Percentiles rank a stretch among this genome's conserved stretches.
Conservation (phyloP, 2,797 vertebrate genomes). For the Peromyscus melanophrys region DNA sequence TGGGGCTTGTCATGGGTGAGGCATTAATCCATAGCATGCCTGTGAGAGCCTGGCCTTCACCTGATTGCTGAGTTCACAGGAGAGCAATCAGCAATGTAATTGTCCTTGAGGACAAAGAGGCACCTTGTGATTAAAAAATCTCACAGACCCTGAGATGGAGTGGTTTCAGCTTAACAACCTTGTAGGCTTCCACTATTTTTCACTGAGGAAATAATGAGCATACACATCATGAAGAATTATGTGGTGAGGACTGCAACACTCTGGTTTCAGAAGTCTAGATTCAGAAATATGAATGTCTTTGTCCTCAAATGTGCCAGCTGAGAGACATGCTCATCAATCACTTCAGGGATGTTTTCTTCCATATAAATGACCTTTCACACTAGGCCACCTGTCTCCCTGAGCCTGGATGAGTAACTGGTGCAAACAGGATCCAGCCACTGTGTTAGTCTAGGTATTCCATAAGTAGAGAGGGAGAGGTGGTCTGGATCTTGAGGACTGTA, state of each 20-base stretch:
- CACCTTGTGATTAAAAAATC: neutral
- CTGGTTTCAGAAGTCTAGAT: constrained; percentile 16
- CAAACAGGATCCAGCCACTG: neutral
- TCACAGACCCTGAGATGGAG: neutral
- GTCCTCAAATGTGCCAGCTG: neutral
- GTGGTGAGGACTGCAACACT: neutral
- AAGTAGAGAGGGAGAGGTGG: neutral
- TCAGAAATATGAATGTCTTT: constrained; percentile 62
- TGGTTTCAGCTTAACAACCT: neutral
- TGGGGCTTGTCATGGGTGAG: neutral
- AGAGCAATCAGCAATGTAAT: neutral
- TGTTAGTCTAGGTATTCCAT: too few species aligned
- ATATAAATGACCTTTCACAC: constrained; percentile 58
- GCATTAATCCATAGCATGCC: neutral
- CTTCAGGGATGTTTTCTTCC: constrained; percentile 8
- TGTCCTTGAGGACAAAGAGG: neutral
- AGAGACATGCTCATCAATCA: constrained; percentile 65
- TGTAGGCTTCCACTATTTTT: constrained; percentile 19
- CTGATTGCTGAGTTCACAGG: neutral
- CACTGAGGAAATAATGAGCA: constrained; percentile 57
- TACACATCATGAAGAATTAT: constrained; percentile 52
- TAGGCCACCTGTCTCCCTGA: constrained; percentile 56
- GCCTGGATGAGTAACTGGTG: neutral
- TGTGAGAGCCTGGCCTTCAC: constrained; percentile 42
- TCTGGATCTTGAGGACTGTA: neutral